Evolutionary conservation across 2,113 vertebrate species (phyloP), one percentile per base, ranked within the genome.

Genomic region (Nymphicus hollandicus): DNA sequence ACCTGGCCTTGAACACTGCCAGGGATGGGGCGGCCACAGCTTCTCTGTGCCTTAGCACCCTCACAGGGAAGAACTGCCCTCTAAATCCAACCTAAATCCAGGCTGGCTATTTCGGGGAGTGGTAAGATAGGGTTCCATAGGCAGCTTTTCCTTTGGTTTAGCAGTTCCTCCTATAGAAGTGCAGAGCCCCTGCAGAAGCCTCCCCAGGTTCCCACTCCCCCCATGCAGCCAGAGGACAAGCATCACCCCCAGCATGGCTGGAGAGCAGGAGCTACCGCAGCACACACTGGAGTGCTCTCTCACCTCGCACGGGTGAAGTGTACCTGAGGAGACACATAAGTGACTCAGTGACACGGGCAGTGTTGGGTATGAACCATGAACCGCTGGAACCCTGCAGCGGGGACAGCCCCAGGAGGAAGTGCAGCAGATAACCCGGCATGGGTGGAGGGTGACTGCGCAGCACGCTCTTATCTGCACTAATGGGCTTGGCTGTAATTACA

Each of bases 281-380:
- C 50, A 9, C 28, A 2, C 35, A 3, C 2, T 0, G 2, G 60
- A 31, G 49, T 31, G 0, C 23, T 29, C 39, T 37, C 43, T 28
- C 25, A 4, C 3, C 8, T n/a, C 15, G 17, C 60, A 19, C 0
- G 1, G 14, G 64, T 22, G 31, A n/a, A 13, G 9, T 20, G 55
- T 23, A 35, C 22, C 10, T 7, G 56, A n/a, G 33, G 23, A 27
- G 55, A 7, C 76, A 14, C 0, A 0, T 37, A 18, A 7, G 14
- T 10, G 49, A 55, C 11, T 9, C 1, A 2, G n/a, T 58, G 47
- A 23, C 0, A 2, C 9, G 77, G 46, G 77, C 84, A 71, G 60
- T 7, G 55, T 22, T 23, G 37, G 22, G 3, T 25, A 5, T 3
- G 31, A 79, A 2, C 37, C 49, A n/a, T 3, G 37, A 19, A 13